Conservation (phyloP, 2,797 vertebrate species). For the Varecia variegata region DNA sequence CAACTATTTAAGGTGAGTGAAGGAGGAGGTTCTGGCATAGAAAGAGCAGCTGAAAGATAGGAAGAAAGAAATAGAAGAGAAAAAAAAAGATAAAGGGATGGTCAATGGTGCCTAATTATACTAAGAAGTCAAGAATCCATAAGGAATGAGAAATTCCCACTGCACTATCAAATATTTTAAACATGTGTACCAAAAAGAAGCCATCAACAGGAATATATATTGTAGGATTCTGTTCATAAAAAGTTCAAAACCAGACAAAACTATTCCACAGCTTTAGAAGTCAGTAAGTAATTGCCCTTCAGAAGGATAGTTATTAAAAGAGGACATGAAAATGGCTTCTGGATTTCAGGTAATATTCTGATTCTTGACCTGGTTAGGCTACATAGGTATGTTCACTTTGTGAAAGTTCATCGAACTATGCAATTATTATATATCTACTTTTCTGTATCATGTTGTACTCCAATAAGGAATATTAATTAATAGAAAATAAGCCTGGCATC, state of each 20-base stretch:
- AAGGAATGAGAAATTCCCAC: neutral
- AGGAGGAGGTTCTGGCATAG: neutral
- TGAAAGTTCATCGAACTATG: neutral
- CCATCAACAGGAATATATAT: neutral
- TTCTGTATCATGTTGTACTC: neutral
- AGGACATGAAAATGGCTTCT: neutral
- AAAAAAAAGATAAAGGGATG: neutral
- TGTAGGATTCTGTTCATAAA: neutral
- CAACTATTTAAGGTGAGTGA: neutral
- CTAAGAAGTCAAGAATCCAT: neutral
- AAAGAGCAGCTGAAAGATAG: neutral
- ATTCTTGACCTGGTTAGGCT: neutral
- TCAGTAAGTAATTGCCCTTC: neutral
- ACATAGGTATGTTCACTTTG: neutral
- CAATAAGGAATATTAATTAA: neutral
- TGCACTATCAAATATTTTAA: neutral
- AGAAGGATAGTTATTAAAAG: neutral
- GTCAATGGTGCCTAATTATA: neutral
- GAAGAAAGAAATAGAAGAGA: neutral
- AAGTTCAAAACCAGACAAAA: neutral
- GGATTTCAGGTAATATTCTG: neutral
- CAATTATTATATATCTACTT: neutral
- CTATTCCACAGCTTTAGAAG: neutral
- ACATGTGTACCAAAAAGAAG: neutral
- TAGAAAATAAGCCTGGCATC: neutral